A percentile compares a stretch with the other conserved stretches of the same genome.
Conservation (phyloP, 1,140 invertebrate species). For the Diabrotica virgifera region DNA sequence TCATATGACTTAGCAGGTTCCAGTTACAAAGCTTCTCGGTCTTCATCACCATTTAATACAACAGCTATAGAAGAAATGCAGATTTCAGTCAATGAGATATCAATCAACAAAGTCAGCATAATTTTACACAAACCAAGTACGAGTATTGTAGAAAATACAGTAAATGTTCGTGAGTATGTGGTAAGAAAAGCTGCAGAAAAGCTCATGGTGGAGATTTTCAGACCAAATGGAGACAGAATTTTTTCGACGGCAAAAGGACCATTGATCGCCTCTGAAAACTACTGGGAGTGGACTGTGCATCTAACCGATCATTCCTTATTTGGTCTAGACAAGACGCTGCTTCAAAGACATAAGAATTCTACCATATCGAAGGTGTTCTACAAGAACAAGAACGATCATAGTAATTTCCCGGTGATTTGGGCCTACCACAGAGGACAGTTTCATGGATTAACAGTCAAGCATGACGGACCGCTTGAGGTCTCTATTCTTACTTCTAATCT, state of each 20-base stretch:
- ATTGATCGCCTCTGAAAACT: conserved; percentile 47
- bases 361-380: conserved; percentile 36
- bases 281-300: conserved; percentile 50
- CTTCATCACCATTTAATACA: conserved; percentile 18
- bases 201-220: conserved; percentile 19
- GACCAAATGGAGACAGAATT: conserved; percentile 32
- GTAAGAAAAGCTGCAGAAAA: conserved; percentile 9
- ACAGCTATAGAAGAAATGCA: background rate
- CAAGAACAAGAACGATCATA: conserved; percentile 36
- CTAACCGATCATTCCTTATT: conserved; percentile 38
- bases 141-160: background rate
- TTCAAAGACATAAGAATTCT: conserved; percentile 21
- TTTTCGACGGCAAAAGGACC: conserved; percentile 47
- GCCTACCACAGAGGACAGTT: conserved; percentile 41
- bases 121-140: conserved; percentile 12
- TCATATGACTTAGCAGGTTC: conserved; percentile 19
- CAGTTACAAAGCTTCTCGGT: conserved; percentile 7
- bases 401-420: conserved; percentile 42
- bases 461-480: conserved; percentile 43
- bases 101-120: conserved; percentile 19
- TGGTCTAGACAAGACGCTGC: conserved; percentile 38
- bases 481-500: conserved; percentile 41
- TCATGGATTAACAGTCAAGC: conserved; percentile 40
- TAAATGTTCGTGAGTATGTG: conserved; percentile 5
- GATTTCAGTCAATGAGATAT: conserved; percentile 19